A percentile compares a stretch with the other conserved stretches of the same genome.
Conservation (phyloP, 53 echinoderm and acorn worm species). For the Hippasteria phrygiana region DNA sequence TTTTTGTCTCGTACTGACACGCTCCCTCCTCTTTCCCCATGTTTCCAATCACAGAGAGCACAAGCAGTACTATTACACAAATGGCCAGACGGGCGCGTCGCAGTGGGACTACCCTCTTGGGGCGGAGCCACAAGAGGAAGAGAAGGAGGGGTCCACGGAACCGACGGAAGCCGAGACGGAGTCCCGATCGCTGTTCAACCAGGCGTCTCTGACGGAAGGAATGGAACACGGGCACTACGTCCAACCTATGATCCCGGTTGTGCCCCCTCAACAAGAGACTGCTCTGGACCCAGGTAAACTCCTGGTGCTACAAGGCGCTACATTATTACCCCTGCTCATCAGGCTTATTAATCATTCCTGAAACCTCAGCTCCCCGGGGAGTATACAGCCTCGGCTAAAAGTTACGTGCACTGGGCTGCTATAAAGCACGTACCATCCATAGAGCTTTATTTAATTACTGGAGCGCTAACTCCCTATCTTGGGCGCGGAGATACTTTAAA, state of each 20-base stretch:
- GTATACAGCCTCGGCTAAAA: too few relatives aligned
- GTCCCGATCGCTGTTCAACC: conserved; percentile 51
- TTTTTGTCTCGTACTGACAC: conserved; percentile 16
- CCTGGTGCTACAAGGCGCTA: too few relatives aligned
- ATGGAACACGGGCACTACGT: conserved; percentile 53
- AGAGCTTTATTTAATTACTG: too few relatives aligned
- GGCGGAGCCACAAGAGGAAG: conserved; percentile 47
- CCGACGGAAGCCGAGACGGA: conserved; percentile 50
- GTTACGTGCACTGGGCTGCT: too few relatives aligned
- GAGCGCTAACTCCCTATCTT: too few relatives aligned
- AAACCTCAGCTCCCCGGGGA: too few relatives aligned
- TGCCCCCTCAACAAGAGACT: conserved; percentile 6
- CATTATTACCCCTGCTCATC: too few relatives aligned
- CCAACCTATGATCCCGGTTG: background rate
- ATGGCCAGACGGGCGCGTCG: conserved; percentile 79
- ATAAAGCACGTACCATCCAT: too few relatives aligned
- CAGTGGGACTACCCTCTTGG: conserved; percentile 95
- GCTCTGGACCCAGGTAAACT: conserved; percentile 4
- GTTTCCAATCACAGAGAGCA: conserved; percentile 79
- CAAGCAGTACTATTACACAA: conserved; percentile 96
- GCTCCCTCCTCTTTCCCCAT: conserved; percentile 16
- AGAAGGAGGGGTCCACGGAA: conserved; percentile 21
- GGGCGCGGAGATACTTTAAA: too few relatives aligned
- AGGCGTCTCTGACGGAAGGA: conserved; percentile 64
- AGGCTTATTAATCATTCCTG: too few relatives aligned